phyloP scores from a whole-genome alignment of 2,797 vertebrate genomes.

The Tenualosa ilisha region DNA sequence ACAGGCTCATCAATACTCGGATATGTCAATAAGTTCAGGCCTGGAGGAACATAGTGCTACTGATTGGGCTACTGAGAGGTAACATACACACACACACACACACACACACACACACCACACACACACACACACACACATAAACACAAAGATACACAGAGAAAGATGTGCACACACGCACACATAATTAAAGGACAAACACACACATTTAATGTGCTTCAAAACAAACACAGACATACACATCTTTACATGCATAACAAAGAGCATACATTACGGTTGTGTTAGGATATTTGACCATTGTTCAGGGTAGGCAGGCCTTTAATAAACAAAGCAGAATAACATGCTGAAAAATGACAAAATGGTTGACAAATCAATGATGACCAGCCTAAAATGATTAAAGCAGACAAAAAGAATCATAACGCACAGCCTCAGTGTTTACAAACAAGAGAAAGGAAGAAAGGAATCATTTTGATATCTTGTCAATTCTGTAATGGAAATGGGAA shows the following conservation, averaged over 20 bases:
- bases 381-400: background rate
- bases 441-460: background rate
- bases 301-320: background rate
- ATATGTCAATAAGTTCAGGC: slow-evolving; percentile 51
- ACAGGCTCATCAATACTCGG: slow-evolving; percentile 45
- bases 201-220: background rate
- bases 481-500: background rate
- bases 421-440: slow-evolving; percentile 11
- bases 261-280: slow-evolving; percentile 27
- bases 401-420: background rate
- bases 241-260: background rate
- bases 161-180: background rate
- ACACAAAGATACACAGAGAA: background rate
- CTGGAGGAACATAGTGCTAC: slow-evolving; percentile 24
- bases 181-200: background rate
- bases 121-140: slow-evolving; percentile 12
- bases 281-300: slow-evolving; percentile 29
- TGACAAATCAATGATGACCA: background rate
- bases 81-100: slow-evolving; percentile 18
- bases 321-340: background rate
- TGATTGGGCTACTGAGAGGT: slow-evolving; percentile 41
- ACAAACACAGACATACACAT: background rate
- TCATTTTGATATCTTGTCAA: slow-evolving; percentile 31
- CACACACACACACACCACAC: slow-evolving; percentile 22
- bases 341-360: slow-evolving; percentile 3